phyloP scores from a whole-genome alignment of 2,888 invertebrate species.

The Chalcis sispes region DNA sequence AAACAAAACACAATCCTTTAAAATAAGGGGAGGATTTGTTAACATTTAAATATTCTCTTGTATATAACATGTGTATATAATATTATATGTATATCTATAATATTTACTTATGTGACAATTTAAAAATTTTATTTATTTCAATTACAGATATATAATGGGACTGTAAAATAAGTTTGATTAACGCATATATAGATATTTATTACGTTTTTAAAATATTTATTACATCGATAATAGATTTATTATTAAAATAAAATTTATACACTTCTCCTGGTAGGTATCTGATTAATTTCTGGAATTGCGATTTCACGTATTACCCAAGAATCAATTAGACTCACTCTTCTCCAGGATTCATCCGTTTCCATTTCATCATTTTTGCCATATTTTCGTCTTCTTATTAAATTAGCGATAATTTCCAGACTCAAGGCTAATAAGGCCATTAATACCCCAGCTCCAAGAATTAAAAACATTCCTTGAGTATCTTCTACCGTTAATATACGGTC shows the following conservation, averaged over 20 bases:
- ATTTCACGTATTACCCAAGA: constrained; percentile 20
- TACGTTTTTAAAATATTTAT: background rate
- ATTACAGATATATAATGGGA: too few species aligned
- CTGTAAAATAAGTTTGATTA: background rate
- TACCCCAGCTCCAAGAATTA: constrained; percentile 84
- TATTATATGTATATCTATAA: too few species aligned
- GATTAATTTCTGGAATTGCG: background rate
- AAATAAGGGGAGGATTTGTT: too few species aligned
- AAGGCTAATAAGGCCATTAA: constrained; percentile 76
- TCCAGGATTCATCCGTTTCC: background rate
- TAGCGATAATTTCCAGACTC: background rate
- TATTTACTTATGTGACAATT: too few species aligned
- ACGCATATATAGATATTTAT: background rate
- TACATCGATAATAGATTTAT: background rate
- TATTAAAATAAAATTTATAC: background rate
- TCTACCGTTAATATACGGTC: constrained; percentile 87
- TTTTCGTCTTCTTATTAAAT: constrained; percentile 15
- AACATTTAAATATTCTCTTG: too few species aligned
- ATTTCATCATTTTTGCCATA: background rate
- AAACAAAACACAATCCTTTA: too few species aligned
- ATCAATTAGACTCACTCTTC: background rate
- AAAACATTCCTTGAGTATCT: constrained; percentile 90
- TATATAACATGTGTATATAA: too few species aligned
- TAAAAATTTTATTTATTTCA: too few species aligned
- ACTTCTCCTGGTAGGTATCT: constrained; percentile 23